phyloP scores from a whole-genome alignment of 2,113 vertebrate species.

The Ondatra zibethicus region DNA sequence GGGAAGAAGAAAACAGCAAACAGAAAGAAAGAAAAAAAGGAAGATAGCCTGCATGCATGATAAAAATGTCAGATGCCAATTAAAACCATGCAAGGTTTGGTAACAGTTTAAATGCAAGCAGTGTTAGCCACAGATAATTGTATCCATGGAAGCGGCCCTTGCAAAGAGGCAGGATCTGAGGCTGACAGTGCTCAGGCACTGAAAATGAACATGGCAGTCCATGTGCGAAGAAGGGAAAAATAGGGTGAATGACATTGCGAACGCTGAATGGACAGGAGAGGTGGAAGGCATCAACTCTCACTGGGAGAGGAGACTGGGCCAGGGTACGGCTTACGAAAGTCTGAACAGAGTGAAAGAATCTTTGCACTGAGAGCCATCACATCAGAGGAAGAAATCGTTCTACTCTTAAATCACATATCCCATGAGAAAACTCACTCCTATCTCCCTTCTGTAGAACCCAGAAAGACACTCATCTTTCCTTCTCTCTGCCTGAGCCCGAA shows the following conservation, averaged over 20 bases:
- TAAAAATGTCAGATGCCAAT: conserved; percentile 16
- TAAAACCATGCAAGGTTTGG: neutral
- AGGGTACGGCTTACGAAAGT: neutral
- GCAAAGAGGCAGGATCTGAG: neutral
- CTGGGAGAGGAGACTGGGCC: neutral
- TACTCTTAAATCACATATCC: neutral
- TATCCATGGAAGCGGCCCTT: neutral
- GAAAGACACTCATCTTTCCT: conserved; percentile 40
- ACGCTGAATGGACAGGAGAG: neutral
- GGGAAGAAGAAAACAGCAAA: neutral
- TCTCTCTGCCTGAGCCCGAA: neutral
- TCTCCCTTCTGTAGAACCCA: conserved; percentile 54
- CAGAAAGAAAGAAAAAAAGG: neutral
- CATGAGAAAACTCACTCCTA: conserved; percentile 5
- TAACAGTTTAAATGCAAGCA: neutral
- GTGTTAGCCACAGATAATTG: neutral
- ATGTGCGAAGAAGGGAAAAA: neutral
- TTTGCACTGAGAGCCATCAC: neutral
- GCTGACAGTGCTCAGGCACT: neutral
- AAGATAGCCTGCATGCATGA: neutral
- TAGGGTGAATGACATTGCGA: neutral
- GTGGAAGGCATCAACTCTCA: neutral
- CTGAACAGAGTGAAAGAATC: neutral
- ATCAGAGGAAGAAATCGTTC: neutral
- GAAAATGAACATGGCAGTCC: neutral